phyloP scores from a whole-genome alignment of 1,140 invertebrate species.

The Drosophila carrolli region DNA sequence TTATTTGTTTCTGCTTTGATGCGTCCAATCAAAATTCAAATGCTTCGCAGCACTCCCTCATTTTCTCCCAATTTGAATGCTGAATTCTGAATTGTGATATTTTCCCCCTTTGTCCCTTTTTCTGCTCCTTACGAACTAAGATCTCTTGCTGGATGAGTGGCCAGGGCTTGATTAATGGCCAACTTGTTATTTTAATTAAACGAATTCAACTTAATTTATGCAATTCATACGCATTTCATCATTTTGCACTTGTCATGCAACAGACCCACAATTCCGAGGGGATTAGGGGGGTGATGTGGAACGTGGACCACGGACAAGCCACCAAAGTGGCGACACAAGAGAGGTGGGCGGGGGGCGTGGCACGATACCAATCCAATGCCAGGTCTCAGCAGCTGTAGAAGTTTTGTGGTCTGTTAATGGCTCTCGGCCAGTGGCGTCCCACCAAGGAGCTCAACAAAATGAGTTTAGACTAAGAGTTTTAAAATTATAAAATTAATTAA shows the following conservation, averaged over 20 bases:
- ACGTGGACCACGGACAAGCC: conserved; percentile 40
- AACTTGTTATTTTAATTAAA: conserved; percentile 78
- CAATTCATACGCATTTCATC: conserved; percentile 81
- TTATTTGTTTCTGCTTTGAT: conserved; percentile 58
- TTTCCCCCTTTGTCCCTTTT: conserved; percentile 10
- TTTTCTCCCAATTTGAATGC: conserved; percentile 2
- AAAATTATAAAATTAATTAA: too few relatives aligned
- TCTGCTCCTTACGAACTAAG: neutral
- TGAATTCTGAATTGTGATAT: conserved; percentile 19
- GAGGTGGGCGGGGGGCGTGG: neutral
- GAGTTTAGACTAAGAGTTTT: too few relatives aligned
- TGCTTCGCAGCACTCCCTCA: conserved; percentile 48
- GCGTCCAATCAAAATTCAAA: conserved; percentile 76
- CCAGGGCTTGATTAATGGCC: conserved; percentile 73
- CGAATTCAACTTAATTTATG: conserved; percentile 81
- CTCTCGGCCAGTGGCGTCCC: conserved; percentile 23
- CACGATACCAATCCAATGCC: conserved; percentile 32
- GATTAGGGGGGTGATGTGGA: neutral
- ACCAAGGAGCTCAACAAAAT: neutral
- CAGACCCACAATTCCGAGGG: conserved; percentile 36
- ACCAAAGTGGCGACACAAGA: conserved; percentile 11
- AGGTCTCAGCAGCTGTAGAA: conserved; percentile 39
- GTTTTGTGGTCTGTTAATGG: conserved; percentile 49
- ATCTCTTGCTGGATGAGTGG: conserved; percentile 14
- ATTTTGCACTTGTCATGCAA: conserved; percentile 81